Percentiles rank a stretch among this genome's conserved stretches.
These are phyloP conservation scores for human (Homo sapiens) DNA, from an alignment of 2,113 vertebrate species.

Conservation along the genomic window DNA sequence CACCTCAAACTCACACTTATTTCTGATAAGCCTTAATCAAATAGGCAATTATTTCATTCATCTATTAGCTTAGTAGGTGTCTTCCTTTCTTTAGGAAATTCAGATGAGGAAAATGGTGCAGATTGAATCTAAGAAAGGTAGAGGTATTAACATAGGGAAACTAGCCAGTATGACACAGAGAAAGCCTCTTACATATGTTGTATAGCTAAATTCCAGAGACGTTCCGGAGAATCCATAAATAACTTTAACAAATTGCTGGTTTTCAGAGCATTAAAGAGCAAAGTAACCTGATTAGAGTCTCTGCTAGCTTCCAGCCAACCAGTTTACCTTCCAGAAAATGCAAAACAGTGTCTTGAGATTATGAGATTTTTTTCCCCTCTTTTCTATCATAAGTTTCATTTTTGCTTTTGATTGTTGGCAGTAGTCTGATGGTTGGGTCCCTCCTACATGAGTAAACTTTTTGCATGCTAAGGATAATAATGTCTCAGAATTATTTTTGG, in stretches of 20 bases:
- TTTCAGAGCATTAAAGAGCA: background rate
- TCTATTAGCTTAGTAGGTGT: background rate
- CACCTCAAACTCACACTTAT: background rate
- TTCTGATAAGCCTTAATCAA: background rate
- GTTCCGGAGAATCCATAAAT: background rate
- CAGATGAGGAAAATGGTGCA: background rate
- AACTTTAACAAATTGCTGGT: background rate
- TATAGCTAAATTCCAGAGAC: background rate
- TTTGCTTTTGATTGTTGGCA: constrained; percentile 20
- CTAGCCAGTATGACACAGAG: background rate
- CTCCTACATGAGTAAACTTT: background rate
- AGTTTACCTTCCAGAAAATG: background rate
- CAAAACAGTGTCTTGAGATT: background rate
- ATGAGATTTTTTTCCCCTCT: background rate
- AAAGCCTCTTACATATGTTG: background rate
- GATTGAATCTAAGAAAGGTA: background rate
- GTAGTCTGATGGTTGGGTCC: background rate
- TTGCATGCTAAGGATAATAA: background rate
- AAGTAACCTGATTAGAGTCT: background rate
- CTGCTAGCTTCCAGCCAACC: background rate
- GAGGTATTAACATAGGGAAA: background rate
- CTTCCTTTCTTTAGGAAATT: background rate
- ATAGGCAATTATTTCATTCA: background rate
- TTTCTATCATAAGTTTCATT: background rate
- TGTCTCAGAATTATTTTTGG: background rate